A percentile compares a stretch with the other conserved stretches of the same genome.
These are phyloP conservation scores for Phoxinus dragarum DNA, from an alignment of 2,797 vertebrate genomes.

Conservation along the genomic window DNA sequence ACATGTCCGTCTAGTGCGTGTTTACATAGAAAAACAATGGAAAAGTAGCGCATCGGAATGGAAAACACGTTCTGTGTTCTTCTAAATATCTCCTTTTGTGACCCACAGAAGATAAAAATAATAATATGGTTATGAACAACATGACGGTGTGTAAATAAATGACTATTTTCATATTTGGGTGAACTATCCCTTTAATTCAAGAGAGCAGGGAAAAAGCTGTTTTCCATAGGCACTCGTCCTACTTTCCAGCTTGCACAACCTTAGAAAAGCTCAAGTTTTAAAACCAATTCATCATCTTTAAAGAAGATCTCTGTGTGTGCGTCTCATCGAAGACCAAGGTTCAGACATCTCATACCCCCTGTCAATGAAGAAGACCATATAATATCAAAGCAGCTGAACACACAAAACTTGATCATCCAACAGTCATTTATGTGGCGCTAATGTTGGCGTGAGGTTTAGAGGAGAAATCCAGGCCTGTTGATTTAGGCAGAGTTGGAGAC, in stretches of 20 bases:
- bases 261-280: conserved; percentile 2
- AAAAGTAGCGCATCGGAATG: no score
- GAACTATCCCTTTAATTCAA: neutral
- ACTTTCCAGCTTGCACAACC: neutral
- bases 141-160: neutral
- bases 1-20: no score
- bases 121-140: neutral
- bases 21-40: no score
- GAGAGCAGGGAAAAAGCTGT: neutral
- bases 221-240: neutral
- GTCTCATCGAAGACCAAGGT: neutral
- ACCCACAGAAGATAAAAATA: neutral
- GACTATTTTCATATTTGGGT: neutral
- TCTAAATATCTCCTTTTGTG: neutral
- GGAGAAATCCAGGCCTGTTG: conserved; percentile 34
- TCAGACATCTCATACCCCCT: conserved; percentile 4
- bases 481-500: conserved; percentile 60
- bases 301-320: neutral
- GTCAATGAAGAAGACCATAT: neutral
- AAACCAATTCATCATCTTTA: conserved; percentile 35
- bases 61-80: no score
- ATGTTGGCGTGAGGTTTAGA: conserved; percentile 1
- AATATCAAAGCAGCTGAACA: conserved; percentile 26
- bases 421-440: conserved; percentile 25
- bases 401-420: conserved; percentile 36